Percentiles rank a stretch among this genome's conserved stretches.
Evolutionary conservation across 2,888 invertebrate species (phyloP).

Genomic region (Synanthedon andrenaeformis): DNA sequence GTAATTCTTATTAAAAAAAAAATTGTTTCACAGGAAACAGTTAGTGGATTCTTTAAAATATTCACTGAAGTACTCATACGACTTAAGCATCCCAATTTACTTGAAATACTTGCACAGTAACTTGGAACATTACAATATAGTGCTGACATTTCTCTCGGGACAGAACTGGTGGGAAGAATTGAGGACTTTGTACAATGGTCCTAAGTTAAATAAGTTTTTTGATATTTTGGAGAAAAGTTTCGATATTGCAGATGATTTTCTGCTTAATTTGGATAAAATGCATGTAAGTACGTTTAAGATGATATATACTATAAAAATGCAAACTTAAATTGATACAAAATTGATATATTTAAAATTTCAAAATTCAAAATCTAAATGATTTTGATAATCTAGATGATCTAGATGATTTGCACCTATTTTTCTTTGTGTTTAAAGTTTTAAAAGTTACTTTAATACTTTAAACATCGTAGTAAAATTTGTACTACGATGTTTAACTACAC

Average conservation of each 20-base stretch:
- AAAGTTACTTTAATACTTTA: no score
- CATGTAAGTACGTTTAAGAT: conserved; percentile 35
- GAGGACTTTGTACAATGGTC: conserved; percentile 35
- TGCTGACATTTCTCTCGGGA: conserved; percentile 43
- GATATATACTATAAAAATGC: not conserved
- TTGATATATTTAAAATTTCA: no score
- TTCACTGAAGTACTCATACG: conserved; percentile 43
- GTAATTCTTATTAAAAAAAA: no score
- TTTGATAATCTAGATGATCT: no score
- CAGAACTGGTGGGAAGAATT: conserved; percentile 52
- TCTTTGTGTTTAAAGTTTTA: no score
- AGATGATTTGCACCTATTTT: no score
- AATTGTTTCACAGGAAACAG: conserved; percentile 35
- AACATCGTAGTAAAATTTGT: no score
- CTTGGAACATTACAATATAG: conserved; percentile 38
- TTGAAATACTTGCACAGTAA: conserved; percentile 49
- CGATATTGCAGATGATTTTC: conserved; percentile 39
- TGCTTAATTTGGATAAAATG: conserved; percentile 49
- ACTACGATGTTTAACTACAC: no score
- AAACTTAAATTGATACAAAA: no score
- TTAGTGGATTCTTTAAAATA: conserved; percentile 26
- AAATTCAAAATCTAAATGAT: no score
- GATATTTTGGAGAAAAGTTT: conserved; percentile 40
- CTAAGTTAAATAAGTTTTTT: conserved; percentile 34
- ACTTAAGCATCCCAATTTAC: conserved; percentile 43